phyloP scores from a whole-genome alignment of 2,113 vertebrate species.

The Heliornis fulica region DNA sequence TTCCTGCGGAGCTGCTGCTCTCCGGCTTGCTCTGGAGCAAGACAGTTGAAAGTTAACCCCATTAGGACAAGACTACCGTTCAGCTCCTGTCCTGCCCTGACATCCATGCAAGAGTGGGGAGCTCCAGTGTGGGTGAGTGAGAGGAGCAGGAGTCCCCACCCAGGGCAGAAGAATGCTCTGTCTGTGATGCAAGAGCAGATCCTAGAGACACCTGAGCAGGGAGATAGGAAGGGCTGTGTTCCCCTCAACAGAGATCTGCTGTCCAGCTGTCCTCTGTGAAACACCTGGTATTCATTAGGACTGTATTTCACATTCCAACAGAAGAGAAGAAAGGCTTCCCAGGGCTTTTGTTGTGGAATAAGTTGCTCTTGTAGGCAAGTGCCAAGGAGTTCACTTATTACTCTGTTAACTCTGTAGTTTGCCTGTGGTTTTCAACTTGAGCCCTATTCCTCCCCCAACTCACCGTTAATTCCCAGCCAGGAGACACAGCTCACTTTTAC shows the following conservation, averaged over 20 bases:
- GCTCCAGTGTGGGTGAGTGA: not conserved
- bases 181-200: not conserved
- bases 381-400: not conserved
- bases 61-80: rapidly evolving
- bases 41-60: not conserved
- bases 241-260: not conserved
- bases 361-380: not conserved
- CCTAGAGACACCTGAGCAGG: not conserved
- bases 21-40: not conserved
- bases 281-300: not conserved
- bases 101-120: rapidly evolving
- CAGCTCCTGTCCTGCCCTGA: not conserved
- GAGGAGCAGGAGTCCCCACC: not conserved
- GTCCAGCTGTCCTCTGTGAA: not conserved
- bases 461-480: not conserved
- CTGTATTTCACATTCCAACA: not conserved
- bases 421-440: not conserved
- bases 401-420: not conserved
- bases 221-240: not conserved
- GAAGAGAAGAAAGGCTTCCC: not conserved
- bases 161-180: rapidly evolving
- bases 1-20: not conserved
- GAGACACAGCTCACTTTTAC: not conserved
- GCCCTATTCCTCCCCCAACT: not conserved
- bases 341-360: not conserved